A percentile compares a stretch with the other conserved stretches of the same genome.
Evolutionary conservation across 2,113 vertebrate species (phyloP).

Genomic region (Speoplatyrhinus poulsoni): DNA sequence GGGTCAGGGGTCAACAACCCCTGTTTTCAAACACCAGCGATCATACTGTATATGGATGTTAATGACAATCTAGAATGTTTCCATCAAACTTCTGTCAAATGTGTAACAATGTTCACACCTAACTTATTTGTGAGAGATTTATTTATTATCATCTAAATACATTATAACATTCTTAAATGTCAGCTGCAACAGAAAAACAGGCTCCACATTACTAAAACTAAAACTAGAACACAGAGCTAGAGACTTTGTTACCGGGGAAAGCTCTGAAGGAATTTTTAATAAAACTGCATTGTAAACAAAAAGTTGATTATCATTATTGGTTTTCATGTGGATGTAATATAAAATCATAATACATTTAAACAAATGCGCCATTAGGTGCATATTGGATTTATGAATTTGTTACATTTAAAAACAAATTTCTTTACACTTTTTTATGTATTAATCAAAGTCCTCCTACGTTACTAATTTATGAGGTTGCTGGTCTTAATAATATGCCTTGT

Average conservation of each 20-base stretch:
- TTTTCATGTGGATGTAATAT: background rate
- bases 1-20: no score
- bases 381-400: background rate
- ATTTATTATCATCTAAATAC: constrained; percentile 15
- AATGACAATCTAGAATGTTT: no score
- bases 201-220: background rate
- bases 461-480: background rate
- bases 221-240: background rate
- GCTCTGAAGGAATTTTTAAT: background rate
- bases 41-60: no score
- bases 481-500: background rate
- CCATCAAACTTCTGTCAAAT: no score
- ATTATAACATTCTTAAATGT: constrained; percentile 22
- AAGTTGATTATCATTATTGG: background rate
- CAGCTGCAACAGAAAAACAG: constrained; percentile 6
- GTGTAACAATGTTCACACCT: background rate
- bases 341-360: background rate
- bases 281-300: background rate
- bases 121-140: constrained; percentile 3
- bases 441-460: background rate
- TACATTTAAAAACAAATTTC: constrained; percentile 1
- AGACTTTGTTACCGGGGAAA: background rate
- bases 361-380: background rate
- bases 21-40: no score
- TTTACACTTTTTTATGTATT: background rate